Evolutionary conservation across 2,797 vertebrate genomes (phyloP), one percentile per base, ranked within the genome.

Genomic region (Strix occidentalis): DNA sequence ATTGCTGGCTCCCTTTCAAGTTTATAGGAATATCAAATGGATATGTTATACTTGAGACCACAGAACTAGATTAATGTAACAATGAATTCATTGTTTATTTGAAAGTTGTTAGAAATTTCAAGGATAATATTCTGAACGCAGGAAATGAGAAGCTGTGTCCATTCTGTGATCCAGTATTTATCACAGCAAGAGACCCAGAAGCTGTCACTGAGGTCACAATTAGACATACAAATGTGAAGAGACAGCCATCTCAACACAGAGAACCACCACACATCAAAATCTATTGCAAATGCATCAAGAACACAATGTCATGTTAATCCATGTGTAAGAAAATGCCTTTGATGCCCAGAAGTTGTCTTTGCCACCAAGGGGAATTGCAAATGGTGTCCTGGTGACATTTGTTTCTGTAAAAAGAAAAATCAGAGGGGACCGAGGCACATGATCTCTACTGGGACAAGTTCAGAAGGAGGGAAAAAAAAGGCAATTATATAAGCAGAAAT

Each of bases 271-370:
- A 53, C 45, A 87, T 37, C 78, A 64, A 94, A 92, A 89, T 29
- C 76, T 66, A 82, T 50, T 93, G 70, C 39, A 88, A 94, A 83
- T 43, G 14, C 61, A 89, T 63, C 72, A 92, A 63, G 87, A 96
- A 45, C 76, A 81, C 61, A 89, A 84, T 93, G 87, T 77, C 82
- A 78, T 51, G 72, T 86, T 94, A 94, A 97, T 88, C 63, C 92
- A 95, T 81, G 84, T 88, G 86, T 83, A 91, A 96, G 64, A 88
- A 95, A 92, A 77, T 72, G 0, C 92, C 41, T 92, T 71, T 45
- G 80, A 85, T 89, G 85, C 77, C 70, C 87, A 92, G 63, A 80
- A 87, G 51, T 94, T 75, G 63, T 82, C 87, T 93, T 94, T 94
- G 58, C 43, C 83, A 89, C 71, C 66, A 90, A 84, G 50, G 89